Percentiles rank a stretch among this genome's conserved stretches.
Conservation (phyloP, 2,888 invertebrate genomes). For the Dasysyrphus albostriatus region DNA sequence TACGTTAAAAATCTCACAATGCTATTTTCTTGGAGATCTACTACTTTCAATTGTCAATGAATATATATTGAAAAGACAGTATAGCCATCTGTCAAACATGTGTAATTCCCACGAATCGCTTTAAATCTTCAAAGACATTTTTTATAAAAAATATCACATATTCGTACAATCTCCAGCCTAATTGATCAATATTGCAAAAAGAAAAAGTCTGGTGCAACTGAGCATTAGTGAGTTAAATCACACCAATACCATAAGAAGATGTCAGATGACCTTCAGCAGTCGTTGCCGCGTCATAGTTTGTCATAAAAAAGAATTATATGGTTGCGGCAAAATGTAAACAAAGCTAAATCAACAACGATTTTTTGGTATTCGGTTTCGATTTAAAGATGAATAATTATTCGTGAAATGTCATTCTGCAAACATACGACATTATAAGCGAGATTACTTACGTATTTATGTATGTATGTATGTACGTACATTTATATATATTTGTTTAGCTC, state of each 20-base stretch:
- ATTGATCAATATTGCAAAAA: neutral
- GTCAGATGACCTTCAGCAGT: conserved; percentile 58
- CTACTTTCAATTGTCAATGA: no score
- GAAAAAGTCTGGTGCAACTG: neutral
- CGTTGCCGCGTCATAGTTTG: neutral
- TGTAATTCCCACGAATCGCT: no score
- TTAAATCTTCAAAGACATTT: no score
- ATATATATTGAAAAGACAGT: no score
- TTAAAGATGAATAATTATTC: conserved; percentile 3
- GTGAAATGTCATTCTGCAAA: conserved; percentile 21
- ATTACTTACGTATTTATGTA: no score
- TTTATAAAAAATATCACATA: neutral
- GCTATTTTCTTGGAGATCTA: no score
- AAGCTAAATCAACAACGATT: neutral
- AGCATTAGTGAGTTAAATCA: conserved; percentile 43
- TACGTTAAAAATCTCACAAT: no score
- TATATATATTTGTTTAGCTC: neutral
- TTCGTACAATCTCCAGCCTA: neutral
- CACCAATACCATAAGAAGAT: conserved; percentile 18
- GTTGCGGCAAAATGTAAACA: conserved; percentile 27
- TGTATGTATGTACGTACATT: no score
- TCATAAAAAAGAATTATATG: conserved; percentile 4
- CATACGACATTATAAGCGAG: neutral
- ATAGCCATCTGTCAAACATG: no score
- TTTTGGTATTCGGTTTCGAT: conserved; percentile 10